Conservation (phyloP, 1,140 invertebrate species). For the Drosophila carrolli region DNA sequence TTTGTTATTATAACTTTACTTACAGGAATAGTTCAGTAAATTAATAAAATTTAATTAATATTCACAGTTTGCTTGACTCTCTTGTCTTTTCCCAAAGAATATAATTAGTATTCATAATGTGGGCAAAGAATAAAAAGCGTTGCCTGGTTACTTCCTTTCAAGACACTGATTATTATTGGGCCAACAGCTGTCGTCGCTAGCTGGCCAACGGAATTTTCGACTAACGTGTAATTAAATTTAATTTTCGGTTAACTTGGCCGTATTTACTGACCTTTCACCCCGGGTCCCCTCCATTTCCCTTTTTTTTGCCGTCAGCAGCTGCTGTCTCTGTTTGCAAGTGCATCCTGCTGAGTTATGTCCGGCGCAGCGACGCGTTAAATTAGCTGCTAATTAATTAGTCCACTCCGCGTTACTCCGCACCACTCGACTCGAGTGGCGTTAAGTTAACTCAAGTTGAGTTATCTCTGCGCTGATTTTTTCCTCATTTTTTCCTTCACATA, state of each 20-base stretch:
- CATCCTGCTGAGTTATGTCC: constrained; percentile 62
- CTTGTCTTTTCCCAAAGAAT: neutral
- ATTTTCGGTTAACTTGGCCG: constrained; percentile 27
- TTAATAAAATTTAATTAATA: neutral
- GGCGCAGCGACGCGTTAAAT: constrained; percentile 69
- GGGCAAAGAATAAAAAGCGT: constrained; percentile 6
- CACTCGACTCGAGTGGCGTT: constrained; percentile 42
- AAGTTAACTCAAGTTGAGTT: constrained; percentile 44
- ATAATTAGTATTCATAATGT: constrained; percentile 17
- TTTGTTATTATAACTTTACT: too few species aligned
- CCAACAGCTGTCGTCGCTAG: constrained; percentile 14
- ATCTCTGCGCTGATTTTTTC: constrained; percentile 13
- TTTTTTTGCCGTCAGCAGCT: neutral
- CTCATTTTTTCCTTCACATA: constrained; percentile 11
- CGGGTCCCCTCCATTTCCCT: neutral
- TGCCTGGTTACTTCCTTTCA: constrained; percentile 12
- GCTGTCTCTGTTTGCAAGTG: constrained; percentile 35
- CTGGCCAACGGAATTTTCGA: constrained; percentile 10
- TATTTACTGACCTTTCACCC: constrained; percentile 8
- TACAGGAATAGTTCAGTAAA: too few species aligned
- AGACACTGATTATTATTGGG: neutral
- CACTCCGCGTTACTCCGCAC: constrained; percentile 30
- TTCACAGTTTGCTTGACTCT: neutral
- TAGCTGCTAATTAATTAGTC: constrained; percentile 79
- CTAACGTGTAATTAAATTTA: constrained; percentile 39